Percentiles rank a stretch among this genome's conserved stretches.
phyloP scores from a whole-genome alignment of 2,888 invertebrate species.

The Koerneria pararmatus region DNA sequence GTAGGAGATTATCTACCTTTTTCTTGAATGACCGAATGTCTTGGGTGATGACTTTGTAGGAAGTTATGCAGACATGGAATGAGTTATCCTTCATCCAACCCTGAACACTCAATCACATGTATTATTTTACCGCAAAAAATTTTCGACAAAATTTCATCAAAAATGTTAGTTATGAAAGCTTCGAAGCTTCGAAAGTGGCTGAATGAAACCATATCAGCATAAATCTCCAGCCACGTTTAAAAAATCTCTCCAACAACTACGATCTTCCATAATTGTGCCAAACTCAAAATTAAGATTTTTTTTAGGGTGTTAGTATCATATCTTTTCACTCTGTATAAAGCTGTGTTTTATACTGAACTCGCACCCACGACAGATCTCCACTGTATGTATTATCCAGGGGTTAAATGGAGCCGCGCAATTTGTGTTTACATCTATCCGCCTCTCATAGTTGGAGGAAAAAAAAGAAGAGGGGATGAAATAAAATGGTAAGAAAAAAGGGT shows the following conservation, averaged over 20 bases:
- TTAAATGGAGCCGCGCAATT: too few relatives aligned
- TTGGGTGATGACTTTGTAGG: slow-evolving; percentile 79
- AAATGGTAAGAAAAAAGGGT: neutral
- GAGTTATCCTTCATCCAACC: slow-evolving; percentile 98
- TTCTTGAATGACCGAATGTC: slow-evolving; percentile 94
- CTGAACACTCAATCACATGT: slow-evolving; percentile 49
- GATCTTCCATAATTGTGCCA: neutral
- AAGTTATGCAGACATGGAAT: slow-evolving; percentile 71
- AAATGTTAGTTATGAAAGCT: slow-evolving; percentile 13
- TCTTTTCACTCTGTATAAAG: too few relatives aligned
- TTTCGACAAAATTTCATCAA: slow-evolving; percentile 62
- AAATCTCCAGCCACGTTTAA: too few relatives aligned
- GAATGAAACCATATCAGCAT: neutral
- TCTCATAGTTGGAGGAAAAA: too few relatives aligned
- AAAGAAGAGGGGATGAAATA: neutral
- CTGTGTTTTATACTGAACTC: too few relatives aligned
- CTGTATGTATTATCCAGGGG: too few relatives aligned
- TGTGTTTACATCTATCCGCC: too few relatives aligned
- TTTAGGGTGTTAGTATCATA: too few relatives aligned
- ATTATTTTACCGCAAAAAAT: neutral
- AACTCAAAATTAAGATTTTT: too few relatives aligned
- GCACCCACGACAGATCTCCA: too few relatives aligned
- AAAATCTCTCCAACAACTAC: neutral
- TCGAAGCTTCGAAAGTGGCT: too few relatives aligned
- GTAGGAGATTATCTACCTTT: slow-evolving; percentile 66